Conservation (phyloP, 2,888 invertebrate genomes). For the Archips xylosteana region DNA sequence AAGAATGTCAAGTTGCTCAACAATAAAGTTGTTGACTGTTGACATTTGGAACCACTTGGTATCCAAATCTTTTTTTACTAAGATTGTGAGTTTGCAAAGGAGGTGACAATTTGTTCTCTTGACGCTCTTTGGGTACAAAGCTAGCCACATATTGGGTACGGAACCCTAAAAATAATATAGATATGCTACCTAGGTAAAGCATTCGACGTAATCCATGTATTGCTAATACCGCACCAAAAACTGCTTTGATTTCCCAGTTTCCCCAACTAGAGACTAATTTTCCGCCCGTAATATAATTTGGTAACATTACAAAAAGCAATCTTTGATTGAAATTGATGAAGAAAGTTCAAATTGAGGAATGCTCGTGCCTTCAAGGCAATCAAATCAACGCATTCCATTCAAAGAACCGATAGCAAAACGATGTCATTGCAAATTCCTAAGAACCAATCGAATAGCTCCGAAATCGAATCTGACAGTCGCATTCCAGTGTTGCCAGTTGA, state of each 20-base stretch:
- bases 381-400: conserved; percentile 41
- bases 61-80: no score
- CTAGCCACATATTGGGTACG: no score
- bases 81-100: no score
- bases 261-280: neutral
- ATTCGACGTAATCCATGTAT: no score
- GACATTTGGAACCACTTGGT: no score
- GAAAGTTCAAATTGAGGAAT: conserved; percentile 40
- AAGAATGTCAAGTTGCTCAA: no score
- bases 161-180: no score
- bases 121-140: neutral
- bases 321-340: conserved; percentile 42
- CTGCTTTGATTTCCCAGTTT: neutral
- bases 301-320: conserved; percentile 26
- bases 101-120: no score
- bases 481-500: conserved; percentile 21
- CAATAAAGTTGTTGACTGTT: no score
- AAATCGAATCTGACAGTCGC: conserved; percentile 18
- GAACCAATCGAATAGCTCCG: conserved; percentile 28
- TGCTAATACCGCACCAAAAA: neutral
- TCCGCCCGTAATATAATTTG: conserved; percentile 26
- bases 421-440: conserved; percentile 32
- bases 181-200: no score
- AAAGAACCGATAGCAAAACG: conserved; percentile 33
- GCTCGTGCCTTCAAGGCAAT: conserved; percentile 32